Evolutionary conservation across 2,113 vertebrate species (phyloP), one percentile per base, ranked within the genome.

Genomic region (Rhodinocichla rosea): DNA sequence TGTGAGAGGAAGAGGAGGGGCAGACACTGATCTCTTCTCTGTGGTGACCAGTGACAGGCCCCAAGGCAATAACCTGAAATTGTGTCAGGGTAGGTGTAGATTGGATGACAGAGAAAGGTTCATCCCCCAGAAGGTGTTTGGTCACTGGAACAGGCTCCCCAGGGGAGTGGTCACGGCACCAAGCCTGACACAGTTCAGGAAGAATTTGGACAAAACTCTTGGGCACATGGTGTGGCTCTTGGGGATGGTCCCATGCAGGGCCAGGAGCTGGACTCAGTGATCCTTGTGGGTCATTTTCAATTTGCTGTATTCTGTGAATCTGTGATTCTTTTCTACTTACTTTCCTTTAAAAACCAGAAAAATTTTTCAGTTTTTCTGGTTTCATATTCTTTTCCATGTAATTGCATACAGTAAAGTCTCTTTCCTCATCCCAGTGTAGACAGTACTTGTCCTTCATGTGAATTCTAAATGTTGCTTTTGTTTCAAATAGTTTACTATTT

Each of bases 181-280:
- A 23, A n/a, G 18, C 22, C 33, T 27, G 15, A 7, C 26, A 52
- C 1, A 68, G 13, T 19, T 44, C 32, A 60, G 33, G 45, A 60
- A 23, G 2, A 0, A 0, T 53, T 52, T 44, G 3, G 27, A 39
- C 11, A 33, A 20, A 28, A 2, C 18, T 23, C 33, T 52, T 7
- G 10, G 33, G 22, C 18, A 19, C 27, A 10, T 10, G 33, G 22
- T 23, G 37, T 33, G 11, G 5, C 45, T 39, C 45, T 19, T 33
- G 22, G 73, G 17, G 12, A 13, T 64, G 11, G 53, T 86, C 22
- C 45, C 1, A 1, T 23, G 23, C 33, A 28, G 12, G 27, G 56
- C 47, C 53, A 68, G 37, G 22, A 27, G 13, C 1, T 76, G 33
- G 15, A 44, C 27, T 77, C 27, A 1, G 1, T 60, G 45, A 39